phyloP scores from a whole-genome alignment of 2,888 invertebrate species.

The Ceriagrion tenellum region DNA sequence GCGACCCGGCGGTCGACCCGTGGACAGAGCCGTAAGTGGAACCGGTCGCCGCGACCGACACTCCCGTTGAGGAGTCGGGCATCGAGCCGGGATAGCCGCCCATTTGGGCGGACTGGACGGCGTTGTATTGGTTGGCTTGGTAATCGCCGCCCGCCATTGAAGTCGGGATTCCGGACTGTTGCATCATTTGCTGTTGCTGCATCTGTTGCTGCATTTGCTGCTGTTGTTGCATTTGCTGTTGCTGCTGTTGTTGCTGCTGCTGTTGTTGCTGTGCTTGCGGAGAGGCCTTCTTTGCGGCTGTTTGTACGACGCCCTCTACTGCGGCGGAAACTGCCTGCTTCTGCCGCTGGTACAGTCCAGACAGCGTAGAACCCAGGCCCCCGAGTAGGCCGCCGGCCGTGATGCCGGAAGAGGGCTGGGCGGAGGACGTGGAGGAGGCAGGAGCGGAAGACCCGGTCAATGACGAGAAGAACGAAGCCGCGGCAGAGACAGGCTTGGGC shows the following conservation, averaged over 20 bases:
- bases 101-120: conserved; percentile 59
- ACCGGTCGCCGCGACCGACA: conserved; percentile 28
- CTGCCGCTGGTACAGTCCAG: conserved; percentile 59
- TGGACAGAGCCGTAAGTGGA: conserved; percentile 52
- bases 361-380: conserved; percentile 35
- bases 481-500: conserved; percentile 73
- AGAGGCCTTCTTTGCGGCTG: conserved; percentile 21
- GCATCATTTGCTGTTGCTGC: conserved; percentile 68
- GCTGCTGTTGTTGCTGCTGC: conserved; percentile 72
- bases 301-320: conserved; percentile 50
- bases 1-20: conserved; percentile 44
- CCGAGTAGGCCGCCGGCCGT: conserved; percentile 73
- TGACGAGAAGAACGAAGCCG: conserved; percentile 71
- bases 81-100: conserved; percentile 41
- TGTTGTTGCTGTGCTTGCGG: conserved; percentile 45
- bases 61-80: conserved; percentile 27
- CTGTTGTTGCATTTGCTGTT: conserved; percentile 70
- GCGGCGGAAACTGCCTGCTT: conserved; percentile 59
- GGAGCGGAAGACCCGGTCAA: conserved; percentile 73
- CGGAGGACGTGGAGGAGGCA: conserved; percentile 77
- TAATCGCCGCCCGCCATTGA: conserved; percentile 20
- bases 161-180: conserved; percentile 33
- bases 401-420: conserved; percentile 76
- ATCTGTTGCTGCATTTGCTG: conserved; percentile 69
- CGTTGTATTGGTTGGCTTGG: conserved; percentile 22